phyloP scores from a whole-genome alignment of 2,113 vertebrate species.

The Felis chaus region DNA sequence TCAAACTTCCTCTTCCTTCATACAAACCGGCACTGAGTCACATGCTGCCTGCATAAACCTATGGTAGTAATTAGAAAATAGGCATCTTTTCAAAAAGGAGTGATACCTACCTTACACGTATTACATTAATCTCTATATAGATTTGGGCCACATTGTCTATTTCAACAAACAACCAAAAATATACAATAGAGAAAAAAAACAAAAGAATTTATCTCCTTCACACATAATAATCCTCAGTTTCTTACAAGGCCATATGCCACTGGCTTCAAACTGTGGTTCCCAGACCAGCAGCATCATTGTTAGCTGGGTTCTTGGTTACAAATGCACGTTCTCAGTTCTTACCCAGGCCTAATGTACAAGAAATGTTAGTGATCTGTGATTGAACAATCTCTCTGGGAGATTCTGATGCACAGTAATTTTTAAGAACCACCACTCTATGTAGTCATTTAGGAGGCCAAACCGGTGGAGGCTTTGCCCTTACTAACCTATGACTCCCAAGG shows the following conservation, averaged over 20 bases:
- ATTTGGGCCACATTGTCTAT: neutral
- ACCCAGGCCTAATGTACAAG: neutral
- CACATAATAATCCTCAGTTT: neutral
- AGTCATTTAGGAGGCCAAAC: neutral
- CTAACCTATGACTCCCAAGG: neutral
- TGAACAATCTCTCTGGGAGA: neutral
- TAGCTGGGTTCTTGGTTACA: neutral
- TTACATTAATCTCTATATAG: neutral
- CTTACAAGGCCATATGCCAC: neutral
- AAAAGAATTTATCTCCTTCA: neutral
- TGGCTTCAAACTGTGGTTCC: neutral
- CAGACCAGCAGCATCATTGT: neutral
- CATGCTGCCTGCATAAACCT: neutral
- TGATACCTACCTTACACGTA: neutral
- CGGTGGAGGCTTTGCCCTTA: neutral
- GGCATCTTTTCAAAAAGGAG: neutral
- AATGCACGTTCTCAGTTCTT: neutral
- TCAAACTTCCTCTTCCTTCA: neutral
- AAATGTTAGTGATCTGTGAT: neutral
- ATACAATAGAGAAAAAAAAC: neutral
- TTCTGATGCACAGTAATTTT: neutral
- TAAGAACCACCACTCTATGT: neutral
- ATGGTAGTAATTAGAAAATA: neutral
- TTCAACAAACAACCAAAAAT: neutral
- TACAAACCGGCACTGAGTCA: neutral